Evolutionary conservation across 2,888 invertebrate species (phyloP), one percentile per base, ranked within the genome.

Genomic region (Sinohyriopsis cumingii): DNA sequence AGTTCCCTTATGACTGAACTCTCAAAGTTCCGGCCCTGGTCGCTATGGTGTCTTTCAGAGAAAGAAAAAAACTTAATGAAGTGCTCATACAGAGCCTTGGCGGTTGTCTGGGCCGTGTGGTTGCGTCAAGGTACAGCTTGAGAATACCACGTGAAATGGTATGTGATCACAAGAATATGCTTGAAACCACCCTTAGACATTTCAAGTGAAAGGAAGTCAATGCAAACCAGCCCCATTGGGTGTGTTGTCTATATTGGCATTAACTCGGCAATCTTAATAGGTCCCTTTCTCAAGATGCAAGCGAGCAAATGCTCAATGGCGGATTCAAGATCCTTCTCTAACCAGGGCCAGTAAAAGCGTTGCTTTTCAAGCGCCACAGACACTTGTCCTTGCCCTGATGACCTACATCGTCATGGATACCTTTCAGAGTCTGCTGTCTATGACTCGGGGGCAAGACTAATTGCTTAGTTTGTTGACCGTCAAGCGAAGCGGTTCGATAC

Each of bases 21-120:
- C 22, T 70, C 70, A 62, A 75, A 75, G 24, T 68, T 72, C n/a
- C 68, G 54, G 22, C 75, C 72, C 24, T 72, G 69, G 53, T 76
- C 72, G 20, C 67, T 53, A 55, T 72, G 76, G 22, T 73, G 22
- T 19, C 71, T 60, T 67, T 59, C n/a, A 1, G 70, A 71, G 25
- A 73, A 25, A 20, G 69, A 64, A 19, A 64, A 73, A 56, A 67
- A 65, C 24, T 65, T 22, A n/a, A 68, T 59, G 28, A 73, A 70
- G 55, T 67, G 65, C 22, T 66, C 53, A 19, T 60, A 61, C 53
- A 67, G 59, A 5, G 55, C 67, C 33, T 65, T 65, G 28, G 68
- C 66, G 22, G 63, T 68, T 24, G 74, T 74, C 28, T 59, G 63
- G 9, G 74, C 68, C 15, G 63, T 68, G 25, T 71, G 68, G 45